Percentiles rank a stretch among this genome's conserved stretches.
Conservation (phyloP, 2,113 vertebrate genomes). For the Protomyctophum bolini region DNA sequence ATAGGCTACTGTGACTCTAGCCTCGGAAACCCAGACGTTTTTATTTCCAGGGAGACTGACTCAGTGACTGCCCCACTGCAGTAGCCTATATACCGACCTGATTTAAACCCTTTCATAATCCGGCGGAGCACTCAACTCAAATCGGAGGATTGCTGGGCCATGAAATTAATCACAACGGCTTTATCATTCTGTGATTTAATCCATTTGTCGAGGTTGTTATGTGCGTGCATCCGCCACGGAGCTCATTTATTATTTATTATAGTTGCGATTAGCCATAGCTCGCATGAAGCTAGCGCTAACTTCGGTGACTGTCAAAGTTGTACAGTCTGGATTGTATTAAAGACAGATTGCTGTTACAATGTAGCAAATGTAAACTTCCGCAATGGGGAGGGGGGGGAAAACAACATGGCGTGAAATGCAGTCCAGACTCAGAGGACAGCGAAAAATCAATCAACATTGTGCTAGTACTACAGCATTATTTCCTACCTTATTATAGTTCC, state of each 20-base stretch:
- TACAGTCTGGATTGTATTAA: not conserved
- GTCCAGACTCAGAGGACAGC: not conserved
- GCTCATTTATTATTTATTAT: not conserved
- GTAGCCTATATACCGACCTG: not conserved
- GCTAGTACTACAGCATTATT: not conserved
- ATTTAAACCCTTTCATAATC: slow-evolving; percentile 42
- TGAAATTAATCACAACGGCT: slow-evolving; percentile 37
- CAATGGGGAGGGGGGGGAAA: too few species aligned
- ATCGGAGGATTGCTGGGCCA: slow-evolving; percentile 58
- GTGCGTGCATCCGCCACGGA: too few species aligned
- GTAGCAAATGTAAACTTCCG: not conserved
- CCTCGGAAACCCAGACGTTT: too few species aligned
- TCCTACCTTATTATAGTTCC: slow-evolving; percentile 64
- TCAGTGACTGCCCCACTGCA: not conserved
- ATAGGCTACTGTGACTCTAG: not conserved
- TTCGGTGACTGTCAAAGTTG: slow-evolving; percentile 16
- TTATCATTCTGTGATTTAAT: slow-evolving; percentile 29
- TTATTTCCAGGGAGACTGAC: too few species aligned
- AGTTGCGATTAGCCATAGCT: too few species aligned
- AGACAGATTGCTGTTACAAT: not conserved
- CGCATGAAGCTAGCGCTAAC: not conserved
- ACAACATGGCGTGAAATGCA: not conserved
- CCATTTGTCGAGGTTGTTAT: not conserved
- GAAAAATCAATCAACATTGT: not conserved
- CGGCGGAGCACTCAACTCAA: slow-evolving; percentile 57